Conservation (phyloP, 2,888 invertebrate genomes). For the Ochropleura leucogaster region DNA sequence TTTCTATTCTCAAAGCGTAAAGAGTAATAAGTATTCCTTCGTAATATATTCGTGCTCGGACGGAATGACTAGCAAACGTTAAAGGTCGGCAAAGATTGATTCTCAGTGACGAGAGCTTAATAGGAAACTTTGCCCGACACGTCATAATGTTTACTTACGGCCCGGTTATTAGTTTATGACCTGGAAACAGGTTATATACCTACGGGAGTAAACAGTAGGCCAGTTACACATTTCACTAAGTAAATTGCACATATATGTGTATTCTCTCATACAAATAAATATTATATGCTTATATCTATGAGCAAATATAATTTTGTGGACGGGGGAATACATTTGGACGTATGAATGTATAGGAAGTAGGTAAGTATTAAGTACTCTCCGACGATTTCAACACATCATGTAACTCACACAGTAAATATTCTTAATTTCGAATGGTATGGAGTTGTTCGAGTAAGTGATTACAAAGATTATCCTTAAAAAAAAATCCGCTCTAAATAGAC, state of each 20-base stretch:
- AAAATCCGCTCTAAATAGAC: too few species aligned
- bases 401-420: not conserved
- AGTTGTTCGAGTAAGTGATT: not conserved
- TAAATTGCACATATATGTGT: slow-evolving; percentile 1
- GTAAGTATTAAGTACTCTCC: not conserved
- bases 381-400: not conserved
- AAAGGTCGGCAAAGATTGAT: slow-evolving; percentile 54
- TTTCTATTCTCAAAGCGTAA: slow-evolving; percentile 22
- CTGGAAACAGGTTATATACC: slow-evolving; percentile 37
- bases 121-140: slow-evolving; percentile 39
- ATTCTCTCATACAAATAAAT: not conserved
- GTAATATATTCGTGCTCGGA: slow-evolving; percentile 16
- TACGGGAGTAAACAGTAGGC: slow-evolving; percentile 22
- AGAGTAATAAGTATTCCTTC: not conserved
- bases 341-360: not conserved
- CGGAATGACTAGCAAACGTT: slow-evolving; percentile 30
- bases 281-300: not conserved
- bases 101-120: slow-evolving; percentile 46
- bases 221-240: slow-evolving; percentile 11
- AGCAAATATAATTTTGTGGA: not conserved
- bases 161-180: slow-evolving; percentile 46
- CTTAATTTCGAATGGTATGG: not conserved
- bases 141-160: slow-evolving; percentile 48
- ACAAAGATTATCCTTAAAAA: too few species aligned
- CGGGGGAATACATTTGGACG: not conserved